Base-by-base conservation (phyloP, 2,888 invertebrate genomes). In the Dione vanillae region DNA sequence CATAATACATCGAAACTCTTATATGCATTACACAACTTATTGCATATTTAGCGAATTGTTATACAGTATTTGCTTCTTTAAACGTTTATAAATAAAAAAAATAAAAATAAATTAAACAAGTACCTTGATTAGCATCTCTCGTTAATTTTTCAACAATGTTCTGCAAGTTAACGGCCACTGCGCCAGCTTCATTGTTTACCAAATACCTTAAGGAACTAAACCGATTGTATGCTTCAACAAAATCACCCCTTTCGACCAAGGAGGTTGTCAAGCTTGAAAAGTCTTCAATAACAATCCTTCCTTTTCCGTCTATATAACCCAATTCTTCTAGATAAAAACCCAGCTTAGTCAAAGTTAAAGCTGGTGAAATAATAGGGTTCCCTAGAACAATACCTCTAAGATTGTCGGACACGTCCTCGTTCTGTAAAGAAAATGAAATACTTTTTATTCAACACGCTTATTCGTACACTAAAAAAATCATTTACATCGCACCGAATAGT, bases 301-400 rank as follows among this genome's bases (percentile, higher is more conserved):
- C 97, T 51, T 85, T 83, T 45, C 89, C 90, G 82, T 97, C 97
- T 19, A 97, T 94, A 80, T 96, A 94, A 3, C 95, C 96, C 88
- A 90, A 83, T 71, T 92, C 90, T 73, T 92, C 91, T 2, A 93
- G 83, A 74, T 92, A 93, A 76, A 89, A 90, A 3, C 92, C 90
- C 7, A 93, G 84, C 76, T 88, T 86, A 0, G 87, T 85, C 40
- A 92, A 78, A 1, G 82, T 85, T 14, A 86, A 49, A 2, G 88
- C 85, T 8, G 98, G 97, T 0, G 97, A 96, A 65, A 98, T 96
- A 95, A 98, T 97, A 0, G 97, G 95, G 86, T 98, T 97, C 3
- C 97, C 97, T 70, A 98, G 87, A 2, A 95, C 95, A 10, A 98
- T 94, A 1, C 97, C 97, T 80, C 94, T 93, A 68, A 98, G 93